Conservation (phyloP, 2,888 invertebrate genomes). For the Apodemia duryi region DNA sequence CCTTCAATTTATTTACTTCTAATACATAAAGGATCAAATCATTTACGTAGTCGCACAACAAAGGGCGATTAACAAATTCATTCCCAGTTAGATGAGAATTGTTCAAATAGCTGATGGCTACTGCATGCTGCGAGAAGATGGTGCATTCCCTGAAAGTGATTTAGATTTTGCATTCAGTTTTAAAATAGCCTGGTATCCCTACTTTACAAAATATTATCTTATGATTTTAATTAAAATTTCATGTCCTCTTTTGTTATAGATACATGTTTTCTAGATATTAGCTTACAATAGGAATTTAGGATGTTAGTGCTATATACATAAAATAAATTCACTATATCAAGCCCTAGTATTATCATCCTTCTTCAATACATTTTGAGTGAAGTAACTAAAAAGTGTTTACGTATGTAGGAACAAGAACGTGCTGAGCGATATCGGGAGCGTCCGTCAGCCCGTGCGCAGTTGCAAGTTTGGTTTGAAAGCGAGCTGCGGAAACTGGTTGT, state of each 20-base stretch:
- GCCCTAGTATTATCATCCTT: constrained; percentile 16
- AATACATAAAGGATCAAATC: constrained; percentile 2
- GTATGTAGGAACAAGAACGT: constrained; percentile 67
- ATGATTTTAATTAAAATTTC: constrained; percentile 14
- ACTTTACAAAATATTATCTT: constrained; percentile 15
- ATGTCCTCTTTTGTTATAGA: constrained; percentile 19
- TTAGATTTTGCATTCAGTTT: constrained; percentile 58
- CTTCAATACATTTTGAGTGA: background rate
- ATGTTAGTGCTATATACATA: constrained; percentile 10
- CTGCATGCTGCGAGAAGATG: constrained; percentile 68
- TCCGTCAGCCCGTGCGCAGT: constrained; percentile 88
- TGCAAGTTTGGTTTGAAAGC: constrained; percentile 93
- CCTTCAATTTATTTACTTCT: constrained; percentile 26
- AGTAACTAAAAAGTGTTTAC: constrained; percentile 26
- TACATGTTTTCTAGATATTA: constrained; percentile 16
- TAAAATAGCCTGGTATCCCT: constrained; percentile 26
- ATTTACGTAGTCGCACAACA: background rate
- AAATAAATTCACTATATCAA: constrained; percentile 16
- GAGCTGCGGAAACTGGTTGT: constrained; percentile 91
- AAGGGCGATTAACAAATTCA: constrained; percentile 31
- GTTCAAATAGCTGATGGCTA: constrained; percentile 58
- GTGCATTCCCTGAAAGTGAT: constrained; percentile 57
- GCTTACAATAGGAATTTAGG: constrained; percentile 23
- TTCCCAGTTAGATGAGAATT: constrained; percentile 47
- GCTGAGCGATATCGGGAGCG: constrained; percentile 81